Conservation (phyloP, 1,140 invertebrate species). For the Chironomus striatipennis region DNA sequence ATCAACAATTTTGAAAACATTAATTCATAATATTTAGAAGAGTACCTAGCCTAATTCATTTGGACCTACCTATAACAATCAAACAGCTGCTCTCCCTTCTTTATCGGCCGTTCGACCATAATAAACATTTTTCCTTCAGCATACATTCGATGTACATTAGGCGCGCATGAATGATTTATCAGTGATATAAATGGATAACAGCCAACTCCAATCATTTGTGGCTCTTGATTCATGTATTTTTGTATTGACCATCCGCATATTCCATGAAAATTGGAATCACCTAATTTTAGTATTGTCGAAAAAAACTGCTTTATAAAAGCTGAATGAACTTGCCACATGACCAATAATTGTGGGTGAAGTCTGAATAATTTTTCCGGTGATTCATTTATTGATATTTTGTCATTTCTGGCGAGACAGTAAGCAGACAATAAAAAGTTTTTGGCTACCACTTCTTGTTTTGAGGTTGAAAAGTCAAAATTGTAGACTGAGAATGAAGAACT, state of each 20-base stretch:
- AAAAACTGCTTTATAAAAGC: neutral
- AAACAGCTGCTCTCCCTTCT: conserved; percentile 24
- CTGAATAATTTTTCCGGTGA: neutral
- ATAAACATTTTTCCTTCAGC: conserved; percentile 3
- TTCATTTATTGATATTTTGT: neutral
- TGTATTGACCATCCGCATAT: neutral
- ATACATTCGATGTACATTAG: conserved; percentile 14
- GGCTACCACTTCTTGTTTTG: neutral
- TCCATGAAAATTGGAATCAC: neutral
- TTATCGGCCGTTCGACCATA: conserved; percentile 10
- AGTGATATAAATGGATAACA: conserved; percentile 4
- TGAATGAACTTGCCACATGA: neutral
- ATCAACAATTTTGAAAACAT: too few species aligned
- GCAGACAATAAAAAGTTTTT: neutral
- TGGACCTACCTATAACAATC: conserved; percentile 11
- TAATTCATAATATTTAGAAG: too few species aligned
- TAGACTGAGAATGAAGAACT: neutral
- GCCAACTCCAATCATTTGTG: neutral
- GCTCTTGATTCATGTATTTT: neutral
- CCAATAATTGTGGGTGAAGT: neutral
- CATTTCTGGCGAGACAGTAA: neutral
- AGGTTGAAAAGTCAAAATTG: neutral
- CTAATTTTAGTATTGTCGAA: neutral
- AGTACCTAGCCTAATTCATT: too few species aligned
- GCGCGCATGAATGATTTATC: conserved; percentile 18